Evolutionary conservation across 2,797 vertebrate species (phyloP).

Genomic region (Cheracebus regulus): DNA sequence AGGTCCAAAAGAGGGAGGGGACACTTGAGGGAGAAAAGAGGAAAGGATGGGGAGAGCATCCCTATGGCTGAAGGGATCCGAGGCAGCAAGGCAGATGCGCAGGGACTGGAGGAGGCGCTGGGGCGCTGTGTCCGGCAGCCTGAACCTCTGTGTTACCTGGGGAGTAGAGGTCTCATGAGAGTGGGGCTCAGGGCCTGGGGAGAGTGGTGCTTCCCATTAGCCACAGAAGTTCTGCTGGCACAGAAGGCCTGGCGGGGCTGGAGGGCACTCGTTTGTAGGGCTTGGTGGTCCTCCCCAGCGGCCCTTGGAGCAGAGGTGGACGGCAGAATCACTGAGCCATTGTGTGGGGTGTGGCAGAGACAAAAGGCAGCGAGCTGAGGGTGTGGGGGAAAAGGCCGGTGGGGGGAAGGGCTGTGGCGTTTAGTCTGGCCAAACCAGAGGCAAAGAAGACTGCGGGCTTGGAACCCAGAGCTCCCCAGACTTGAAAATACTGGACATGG

Average conservation of each 20-base stretch:
- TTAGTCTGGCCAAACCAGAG: neutral
- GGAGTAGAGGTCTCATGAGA: neutral
- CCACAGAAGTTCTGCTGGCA: neutral
- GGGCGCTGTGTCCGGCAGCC: no score
- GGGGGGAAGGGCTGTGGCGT: neutral
- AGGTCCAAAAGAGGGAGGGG: neutral
- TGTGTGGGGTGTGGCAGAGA: neutral
- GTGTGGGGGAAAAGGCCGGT: neutral
- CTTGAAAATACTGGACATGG: rapidly evolving
- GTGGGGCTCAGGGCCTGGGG: neutral
- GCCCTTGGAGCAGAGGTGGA: neutral
- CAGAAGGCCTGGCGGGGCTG: neutral
- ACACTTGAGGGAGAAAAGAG: neutral
- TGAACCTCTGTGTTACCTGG: neutral
- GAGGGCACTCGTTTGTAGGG: neutral
- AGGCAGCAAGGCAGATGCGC: neutral
- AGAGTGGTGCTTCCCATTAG: neutral
- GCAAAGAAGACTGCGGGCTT: neutral
- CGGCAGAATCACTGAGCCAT: neutral
- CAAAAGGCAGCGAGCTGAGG: neutral
- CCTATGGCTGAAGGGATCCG: neutral
- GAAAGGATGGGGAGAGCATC: rapidly evolving
- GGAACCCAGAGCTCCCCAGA: neutral
- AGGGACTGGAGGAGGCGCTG: neutral
- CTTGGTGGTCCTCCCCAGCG: no score